phyloP scores from a whole-genome alignment of 2,797 vertebrate species.

The Lerista edwardsae region DNA sequence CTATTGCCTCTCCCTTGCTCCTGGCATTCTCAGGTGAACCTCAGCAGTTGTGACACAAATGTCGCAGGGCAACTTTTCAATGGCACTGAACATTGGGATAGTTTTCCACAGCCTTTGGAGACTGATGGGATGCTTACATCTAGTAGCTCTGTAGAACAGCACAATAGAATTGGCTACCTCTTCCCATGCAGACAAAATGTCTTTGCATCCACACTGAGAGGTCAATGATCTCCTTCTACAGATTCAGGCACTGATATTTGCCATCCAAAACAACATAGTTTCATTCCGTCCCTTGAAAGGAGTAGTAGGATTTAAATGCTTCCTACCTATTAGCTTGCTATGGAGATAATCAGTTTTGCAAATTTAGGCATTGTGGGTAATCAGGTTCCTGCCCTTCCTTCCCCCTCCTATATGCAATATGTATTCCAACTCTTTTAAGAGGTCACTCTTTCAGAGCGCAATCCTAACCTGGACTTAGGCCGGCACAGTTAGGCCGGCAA shows the following conservation, averaged over 20 bases:
- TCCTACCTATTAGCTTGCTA: slow-evolving; percentile 31
- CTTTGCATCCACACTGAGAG: background rate
- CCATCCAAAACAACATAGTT: background rate
- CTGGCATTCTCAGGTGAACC: too few species aligned
- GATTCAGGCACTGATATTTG: background rate
- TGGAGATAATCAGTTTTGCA: slow-evolving; percentile 6
- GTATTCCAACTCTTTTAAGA: slow-evolving; percentile 35
- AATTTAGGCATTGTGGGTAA: background rate
- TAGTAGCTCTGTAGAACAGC: too few species aligned
- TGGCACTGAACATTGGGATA: too few species aligned
- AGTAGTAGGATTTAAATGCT: background rate
- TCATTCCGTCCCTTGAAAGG: slow-evolving; percentile 22
- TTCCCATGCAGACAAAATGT: background rate
- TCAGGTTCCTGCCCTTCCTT: background rate
- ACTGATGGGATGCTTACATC: background rate
- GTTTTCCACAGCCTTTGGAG: too few species aligned
- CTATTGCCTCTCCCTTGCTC: too few species aligned
- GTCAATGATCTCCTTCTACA: background rate
- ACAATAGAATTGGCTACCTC: too few species aligned
- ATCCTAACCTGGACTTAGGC: too few species aligned
- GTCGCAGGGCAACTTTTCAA: too few species aligned
- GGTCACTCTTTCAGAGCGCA: slow-evolving; percentile 35
- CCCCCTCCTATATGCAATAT: background rate
- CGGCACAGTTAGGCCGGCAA: too few species aligned
- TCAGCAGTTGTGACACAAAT: background rate